phyloP scores from a whole-genome alignment of 2,888 invertebrate species.

The Diloba caeruleocephala region DNA sequence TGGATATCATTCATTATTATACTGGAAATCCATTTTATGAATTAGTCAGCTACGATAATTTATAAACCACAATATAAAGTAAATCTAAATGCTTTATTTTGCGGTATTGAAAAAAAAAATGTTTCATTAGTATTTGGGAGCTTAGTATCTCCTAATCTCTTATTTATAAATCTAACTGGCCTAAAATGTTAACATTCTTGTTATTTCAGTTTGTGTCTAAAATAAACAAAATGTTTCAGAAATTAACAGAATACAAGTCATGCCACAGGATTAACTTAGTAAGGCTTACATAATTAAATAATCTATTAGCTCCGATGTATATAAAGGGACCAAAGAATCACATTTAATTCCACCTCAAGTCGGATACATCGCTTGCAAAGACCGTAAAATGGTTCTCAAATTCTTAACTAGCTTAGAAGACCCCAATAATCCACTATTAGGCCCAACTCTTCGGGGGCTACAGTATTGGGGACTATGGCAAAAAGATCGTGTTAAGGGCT shows the following conservation, averaged over 20 bases:
- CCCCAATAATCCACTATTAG: conserved; percentile 63
- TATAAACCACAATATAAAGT: too few relatives aligned
- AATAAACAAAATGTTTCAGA: neutral
- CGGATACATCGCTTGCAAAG: neutral
- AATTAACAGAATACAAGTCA: conserved; percentile 9
- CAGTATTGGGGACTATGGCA: conserved; percentile 73
- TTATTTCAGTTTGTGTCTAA: neutral
- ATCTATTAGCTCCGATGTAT: conserved; percentile 3
- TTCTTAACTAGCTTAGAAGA: conserved; percentile 56
- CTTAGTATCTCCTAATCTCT: too few relatives aligned
- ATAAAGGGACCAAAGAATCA: neutral
- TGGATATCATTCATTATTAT: too few relatives aligned
- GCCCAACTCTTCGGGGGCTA: conserved; percentile 70
- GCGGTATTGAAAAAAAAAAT: too few relatives aligned
- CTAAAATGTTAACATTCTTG: neutral
- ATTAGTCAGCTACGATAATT: too few relatives aligned
- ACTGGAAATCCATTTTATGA: too few relatives aligned
- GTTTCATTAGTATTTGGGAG: too few relatives aligned
- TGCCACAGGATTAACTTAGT: conserved; percentile 7
- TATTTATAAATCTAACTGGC: too few relatives aligned
- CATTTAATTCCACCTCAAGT: conserved; percentile 3
- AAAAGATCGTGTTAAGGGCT: conserved; percentile 47
- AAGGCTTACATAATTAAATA: conserved; percentile 13
- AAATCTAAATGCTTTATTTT: too few relatives aligned
- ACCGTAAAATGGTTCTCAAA: conserved; percentile 36